A percentile compares a stretch with the other conserved stretches of the same genome.
Evolutionary conservation across 2,888 invertebrate species (phyloP).

Genomic region (Aelia acuminata): DNA sequence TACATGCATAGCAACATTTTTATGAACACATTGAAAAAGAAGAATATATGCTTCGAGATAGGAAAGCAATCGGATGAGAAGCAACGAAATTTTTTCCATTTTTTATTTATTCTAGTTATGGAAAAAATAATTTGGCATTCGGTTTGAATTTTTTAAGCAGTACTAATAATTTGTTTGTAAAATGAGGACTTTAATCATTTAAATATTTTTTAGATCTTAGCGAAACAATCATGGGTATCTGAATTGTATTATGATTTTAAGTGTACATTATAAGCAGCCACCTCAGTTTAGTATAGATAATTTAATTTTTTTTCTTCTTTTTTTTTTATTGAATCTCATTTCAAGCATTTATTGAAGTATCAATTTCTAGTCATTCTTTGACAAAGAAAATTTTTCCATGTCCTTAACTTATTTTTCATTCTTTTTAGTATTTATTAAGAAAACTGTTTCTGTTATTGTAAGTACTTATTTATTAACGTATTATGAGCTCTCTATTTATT

Average conservation of each 20-base stretch:
- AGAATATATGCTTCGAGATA: no score
- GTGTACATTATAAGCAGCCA: background rate
- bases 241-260: background rate
- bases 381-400: slow-evolving; percentile 31
- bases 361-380: slow-evolving; percentile 26
- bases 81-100: no score
- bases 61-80: no score
- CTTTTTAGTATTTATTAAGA: slow-evolving; percentile 24
- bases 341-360: slow-evolving; percentile 19
- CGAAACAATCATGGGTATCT: background rate
- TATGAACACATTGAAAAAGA: no score
- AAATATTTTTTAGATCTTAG: background rate
- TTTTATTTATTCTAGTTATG: no score
- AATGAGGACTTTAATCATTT: background rate
- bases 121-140: no score
- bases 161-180: no score
- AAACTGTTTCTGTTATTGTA: slow-evolving; percentile 11
- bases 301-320: background rate
- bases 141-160: no score
- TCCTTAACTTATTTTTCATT: slow-evolving; percentile 20
- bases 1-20: no score
- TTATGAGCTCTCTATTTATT: slow-evolving; percentile 24
- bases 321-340: background rate
- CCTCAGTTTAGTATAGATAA: background rate
- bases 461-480: background rate